These are phyloP conservation scores for Drosophila pseudoobscura DNA, from an alignment of 1,140 invertebrate species.

Conservation along the genomic window DNA sequence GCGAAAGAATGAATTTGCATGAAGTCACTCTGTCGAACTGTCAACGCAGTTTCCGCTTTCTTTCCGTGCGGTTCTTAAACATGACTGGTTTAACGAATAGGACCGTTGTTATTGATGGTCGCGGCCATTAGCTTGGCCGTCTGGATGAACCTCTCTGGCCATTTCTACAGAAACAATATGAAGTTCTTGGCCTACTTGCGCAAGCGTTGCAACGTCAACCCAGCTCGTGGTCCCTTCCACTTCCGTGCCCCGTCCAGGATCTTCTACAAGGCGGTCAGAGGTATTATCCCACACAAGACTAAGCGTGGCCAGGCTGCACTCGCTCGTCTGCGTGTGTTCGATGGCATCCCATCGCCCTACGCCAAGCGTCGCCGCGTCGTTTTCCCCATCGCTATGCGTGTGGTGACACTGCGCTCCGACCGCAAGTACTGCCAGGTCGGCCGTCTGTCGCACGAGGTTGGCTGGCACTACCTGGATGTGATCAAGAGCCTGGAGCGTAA, in stretches of 20 bases:
- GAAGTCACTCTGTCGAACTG: constrained; percentile 26
- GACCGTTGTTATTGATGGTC: constrained; percentile 98
- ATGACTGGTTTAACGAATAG: constrained; percentile 88
- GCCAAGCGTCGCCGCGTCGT: constrained; percentile 97
- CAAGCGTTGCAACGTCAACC: constrained; percentile 99
- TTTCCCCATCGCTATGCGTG: constrained; percentile 96
- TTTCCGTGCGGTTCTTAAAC: constrained; percentile 87
- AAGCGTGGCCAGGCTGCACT: constrained; percentile 96
- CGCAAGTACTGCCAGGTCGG: constrained; percentile 98
- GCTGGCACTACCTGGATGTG: constrained; percentile 99
- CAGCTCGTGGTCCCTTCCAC: constrained; percentile 98
- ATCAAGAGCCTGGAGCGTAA: constrained; percentile 97
- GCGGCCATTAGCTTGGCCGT: constrained; percentile 97
- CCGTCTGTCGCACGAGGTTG: constrained; percentile 98
- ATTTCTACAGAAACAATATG: constrained; percentile 98
- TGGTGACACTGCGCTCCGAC: constrained; percentile 97
- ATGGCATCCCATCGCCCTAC: constrained; percentile 98
- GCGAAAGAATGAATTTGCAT: too few relatives aligned
- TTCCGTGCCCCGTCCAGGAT: constrained; percentile 98
- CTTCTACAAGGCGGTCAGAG: constrained; percentile 97
- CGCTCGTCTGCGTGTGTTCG: constrained; percentile 95
- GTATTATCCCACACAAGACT: constrained; percentile 99
- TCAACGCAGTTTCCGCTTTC: constrained; percentile 82
- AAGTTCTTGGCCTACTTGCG: constrained; percentile 98
- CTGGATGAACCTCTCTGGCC: constrained; percentile 98